These are phyloP conservation scores for Celastrina argiolus DNA, from an alignment of 2,888 invertebrate genomes.

Conservation along the genomic window DNA sequence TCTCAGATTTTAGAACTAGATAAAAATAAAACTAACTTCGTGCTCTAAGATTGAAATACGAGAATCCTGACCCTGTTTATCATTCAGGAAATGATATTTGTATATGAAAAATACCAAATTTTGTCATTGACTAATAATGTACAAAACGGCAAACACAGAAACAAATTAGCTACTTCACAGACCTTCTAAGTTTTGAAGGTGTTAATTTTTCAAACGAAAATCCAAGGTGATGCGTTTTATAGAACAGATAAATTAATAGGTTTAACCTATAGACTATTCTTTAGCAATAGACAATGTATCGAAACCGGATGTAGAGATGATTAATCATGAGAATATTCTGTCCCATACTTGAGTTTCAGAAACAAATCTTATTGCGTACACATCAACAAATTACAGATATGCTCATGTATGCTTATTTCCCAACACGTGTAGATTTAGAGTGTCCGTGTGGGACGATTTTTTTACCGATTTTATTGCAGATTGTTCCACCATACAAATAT, in stretches of 20 bases:
- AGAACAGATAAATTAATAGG: slow-evolving; percentile 21
- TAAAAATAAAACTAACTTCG: neutral
- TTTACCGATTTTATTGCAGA: too few species aligned
- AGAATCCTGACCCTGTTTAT: slow-evolving; percentile 12
- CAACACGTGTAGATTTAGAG: too few species aligned
- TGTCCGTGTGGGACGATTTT: too few species aligned
- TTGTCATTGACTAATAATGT: slow-evolving; percentile 29
- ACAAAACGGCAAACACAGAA: slow-evolving; percentile 34
- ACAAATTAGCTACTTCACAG: slow-evolving; percentile 41
- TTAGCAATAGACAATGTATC: neutral
- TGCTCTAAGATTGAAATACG: slow-evolving; percentile 18
- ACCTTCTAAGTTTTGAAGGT: slow-evolving; percentile 51
- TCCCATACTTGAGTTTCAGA: neutral
- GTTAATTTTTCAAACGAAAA: slow-evolving; percentile 65
- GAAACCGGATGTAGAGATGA: neutral
- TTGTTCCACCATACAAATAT: too few species aligned
- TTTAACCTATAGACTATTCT: neutral
- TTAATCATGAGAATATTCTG: neutral
- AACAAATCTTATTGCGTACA: neutral
- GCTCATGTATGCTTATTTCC: too few species aligned
- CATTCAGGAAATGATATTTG: slow-evolving; percentile 10
- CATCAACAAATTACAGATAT: too few species aligned
- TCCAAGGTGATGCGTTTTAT: slow-evolving; percentile 43
- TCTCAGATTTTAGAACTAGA: neutral
- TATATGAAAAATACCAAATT: neutral